These are phyloP conservation scores for Drosophila quasianomalipes DNA, from an alignment of 2,888 invertebrate species.

Conservation along the genomic window DNA sequence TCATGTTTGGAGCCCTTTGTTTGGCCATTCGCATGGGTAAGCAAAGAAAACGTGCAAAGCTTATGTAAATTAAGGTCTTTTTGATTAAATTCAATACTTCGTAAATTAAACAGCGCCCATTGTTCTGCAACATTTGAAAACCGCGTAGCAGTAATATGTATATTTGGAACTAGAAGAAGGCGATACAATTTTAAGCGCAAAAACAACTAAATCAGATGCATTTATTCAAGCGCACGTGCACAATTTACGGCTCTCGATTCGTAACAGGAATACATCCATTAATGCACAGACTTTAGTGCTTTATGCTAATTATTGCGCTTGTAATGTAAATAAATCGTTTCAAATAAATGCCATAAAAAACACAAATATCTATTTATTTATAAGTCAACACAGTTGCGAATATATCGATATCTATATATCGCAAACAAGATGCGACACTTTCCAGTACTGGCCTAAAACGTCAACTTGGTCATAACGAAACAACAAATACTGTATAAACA, in stretches of 20 bases:
- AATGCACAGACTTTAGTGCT: neutral
- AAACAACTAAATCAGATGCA: conserved; percentile 47
- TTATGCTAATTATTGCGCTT: conserved; percentile 13
- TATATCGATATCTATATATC: conserved; percentile 40
- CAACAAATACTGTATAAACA: conserved; percentile 67
- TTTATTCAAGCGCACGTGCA: conserved; percentile 45
- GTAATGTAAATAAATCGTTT: conserved; percentile 36
- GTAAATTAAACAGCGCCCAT: conserved; percentile 52
- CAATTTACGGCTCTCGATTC: conserved; percentile 6
- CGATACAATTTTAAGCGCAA: conserved; percentile 13
- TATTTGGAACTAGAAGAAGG: conserved; percentile 10
- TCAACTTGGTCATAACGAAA: conserved; percentile 39
- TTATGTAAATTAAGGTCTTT: conserved; percentile 55
- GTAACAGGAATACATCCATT: conserved; percentile 3
- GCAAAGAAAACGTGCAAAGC: conserved; percentile 36
- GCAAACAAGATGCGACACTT: conserved; percentile 12
- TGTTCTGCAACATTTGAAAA: conserved; percentile 59
- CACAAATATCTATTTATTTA: neutral
- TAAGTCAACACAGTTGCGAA: neutral
- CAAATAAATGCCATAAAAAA: conserved; percentile 28
- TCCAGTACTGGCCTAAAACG: conserved; percentile 43
- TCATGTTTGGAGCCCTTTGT: conserved; percentile 81
- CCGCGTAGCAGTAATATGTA: conserved; percentile 38
- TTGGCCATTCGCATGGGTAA: conserved; percentile 82
- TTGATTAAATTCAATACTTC: conserved; percentile 7